Evolutionary conservation across 2,113 vertebrate species (phyloP).

Genomic region (Nematolebias whitei): DNA sequence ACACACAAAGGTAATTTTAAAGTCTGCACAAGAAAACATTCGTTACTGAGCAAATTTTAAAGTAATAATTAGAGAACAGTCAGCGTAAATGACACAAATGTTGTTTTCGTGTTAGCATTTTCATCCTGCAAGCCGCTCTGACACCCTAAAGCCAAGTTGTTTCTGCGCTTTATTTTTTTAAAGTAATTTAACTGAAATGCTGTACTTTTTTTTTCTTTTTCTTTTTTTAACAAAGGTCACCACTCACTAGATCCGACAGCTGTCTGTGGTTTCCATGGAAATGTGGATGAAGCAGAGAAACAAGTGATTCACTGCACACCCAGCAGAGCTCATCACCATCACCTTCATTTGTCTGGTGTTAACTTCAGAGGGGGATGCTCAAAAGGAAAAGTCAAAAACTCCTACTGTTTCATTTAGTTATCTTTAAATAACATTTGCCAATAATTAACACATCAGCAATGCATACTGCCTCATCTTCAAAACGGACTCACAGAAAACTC

Average conservation of each 20-base stretch:
- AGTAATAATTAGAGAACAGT: conserved; percentile 5
- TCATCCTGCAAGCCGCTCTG: conserved; percentile 8
- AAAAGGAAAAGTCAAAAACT: too few relatives aligned
- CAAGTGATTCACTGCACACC: conserved; percentile 29
- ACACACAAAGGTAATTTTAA: conserved; percentile 5
- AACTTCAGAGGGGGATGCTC: conserved; percentile 9
- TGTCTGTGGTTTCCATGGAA: conserved; percentile 29
- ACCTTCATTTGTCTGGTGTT: conserved; percentile 31
- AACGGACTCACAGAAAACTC: too few relatives aligned
- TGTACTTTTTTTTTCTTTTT: neutral
- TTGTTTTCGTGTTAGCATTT: conserved; percentile 15
- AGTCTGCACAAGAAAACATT: conserved; percentile 9
- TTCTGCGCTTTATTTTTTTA: neutral
- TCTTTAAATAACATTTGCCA: too few relatives aligned
- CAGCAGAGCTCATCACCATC: conserved; percentile 5
- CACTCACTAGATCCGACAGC: conserved; percentile 1
- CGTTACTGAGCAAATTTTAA: conserved; percentile 28
- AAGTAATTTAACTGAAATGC: neutral
- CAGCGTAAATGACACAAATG: neutral
- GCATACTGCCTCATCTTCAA: too few relatives aligned
- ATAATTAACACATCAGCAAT: too few relatives aligned
- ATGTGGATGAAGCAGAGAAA: conserved; percentile 15
- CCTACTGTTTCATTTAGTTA: too few relatives aligned
- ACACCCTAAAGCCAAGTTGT: neutral
- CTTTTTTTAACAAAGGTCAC: conserved; percentile 34